These are phyloP conservation scores for Periophthalmus modestus DNA, from an alignment of 2,113 vertebrate species.

Conservation along the genomic window DNA sequence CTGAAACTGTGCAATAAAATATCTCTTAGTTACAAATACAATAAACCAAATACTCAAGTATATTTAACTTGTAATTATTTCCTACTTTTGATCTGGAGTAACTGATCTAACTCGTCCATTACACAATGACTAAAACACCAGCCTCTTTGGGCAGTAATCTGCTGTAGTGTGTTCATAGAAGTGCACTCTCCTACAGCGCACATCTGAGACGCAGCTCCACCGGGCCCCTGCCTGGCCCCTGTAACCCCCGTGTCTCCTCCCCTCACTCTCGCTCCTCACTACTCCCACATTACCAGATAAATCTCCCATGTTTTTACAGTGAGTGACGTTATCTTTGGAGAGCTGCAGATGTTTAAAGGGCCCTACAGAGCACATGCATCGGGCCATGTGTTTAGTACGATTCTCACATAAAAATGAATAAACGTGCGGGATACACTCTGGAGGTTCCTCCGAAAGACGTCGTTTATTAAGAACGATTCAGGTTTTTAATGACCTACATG, in stretches of 20 bases:
- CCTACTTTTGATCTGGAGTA: background rate
- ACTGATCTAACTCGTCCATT: background rate
- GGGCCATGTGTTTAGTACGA: background rate
- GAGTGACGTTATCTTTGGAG: conserved; percentile 72
- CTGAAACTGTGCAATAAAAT: background rate
- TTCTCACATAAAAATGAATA: background rate
- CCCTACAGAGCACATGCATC: conserved; percentile 13
- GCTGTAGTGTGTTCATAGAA: conserved; percentile 51
- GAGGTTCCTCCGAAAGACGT: background rate
- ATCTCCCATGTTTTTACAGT: conserved; percentile 59
- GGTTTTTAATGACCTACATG: too few species aligned
- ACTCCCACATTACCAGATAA: conserved; percentile 73
- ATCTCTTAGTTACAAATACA: background rate
- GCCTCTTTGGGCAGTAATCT: conserved; percentile 9
- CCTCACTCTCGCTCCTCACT: conserved; percentile 42
- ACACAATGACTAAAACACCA: background rate
- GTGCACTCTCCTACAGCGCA: conserved; percentile 57
- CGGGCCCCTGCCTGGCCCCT: conserved; percentile 62
- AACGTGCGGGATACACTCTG: background rate
- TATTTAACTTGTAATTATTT: background rate
- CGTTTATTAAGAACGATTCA: too few species aligned
- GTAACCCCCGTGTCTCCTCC: conserved; percentile 60
- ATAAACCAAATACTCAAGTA: background rate
- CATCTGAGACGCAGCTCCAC: conserved; percentile 70
- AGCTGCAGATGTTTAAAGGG: conserved; percentile 67